These are phyloP conservation scores for Hassar affinis DNA, from an alignment of 2,113 vertebrate genomes.

Conservation along the genomic window DNA sequence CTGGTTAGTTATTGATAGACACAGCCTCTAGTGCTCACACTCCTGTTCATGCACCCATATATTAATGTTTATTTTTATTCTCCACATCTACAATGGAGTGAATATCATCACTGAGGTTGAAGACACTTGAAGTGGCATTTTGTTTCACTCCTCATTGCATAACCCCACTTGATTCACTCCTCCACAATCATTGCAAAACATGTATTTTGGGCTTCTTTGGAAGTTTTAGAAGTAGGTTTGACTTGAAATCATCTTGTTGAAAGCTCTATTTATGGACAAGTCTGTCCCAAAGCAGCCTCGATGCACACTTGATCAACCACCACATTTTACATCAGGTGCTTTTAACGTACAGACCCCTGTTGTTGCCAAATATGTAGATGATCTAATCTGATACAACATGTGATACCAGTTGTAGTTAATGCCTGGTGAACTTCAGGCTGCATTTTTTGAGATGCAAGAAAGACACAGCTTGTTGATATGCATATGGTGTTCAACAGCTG, in stretches of 20 bases:
- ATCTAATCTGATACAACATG: neutral
- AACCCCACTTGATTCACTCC: neutral
- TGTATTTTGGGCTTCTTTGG: neutral
- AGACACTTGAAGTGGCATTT: neutral
- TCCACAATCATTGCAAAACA: neutral
- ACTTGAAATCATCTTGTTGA: neutral
- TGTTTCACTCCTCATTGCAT: neutral
- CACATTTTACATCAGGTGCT: neutral
- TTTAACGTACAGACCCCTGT: neutral
- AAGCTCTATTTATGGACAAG: neutral
- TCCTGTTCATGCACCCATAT: neutral
- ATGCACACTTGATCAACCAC: neutral
- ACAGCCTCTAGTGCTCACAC: neutral
- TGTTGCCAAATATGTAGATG: neutral
- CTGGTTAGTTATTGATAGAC: neutral
- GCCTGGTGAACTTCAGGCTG: neutral
- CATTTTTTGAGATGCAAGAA: neutral
- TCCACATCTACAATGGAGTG: neutral
- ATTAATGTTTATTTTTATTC: neutral
- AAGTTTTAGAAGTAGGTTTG: neutral
- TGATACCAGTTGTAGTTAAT: neutral
- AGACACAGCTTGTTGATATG: neutral
- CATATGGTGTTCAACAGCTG: neutral
- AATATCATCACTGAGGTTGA: neutral
- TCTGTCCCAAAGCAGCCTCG: neutral